Base-by-base conservation (phyloP, 2,888 invertebrate species). In the Athrips mouffetella region DNA sequence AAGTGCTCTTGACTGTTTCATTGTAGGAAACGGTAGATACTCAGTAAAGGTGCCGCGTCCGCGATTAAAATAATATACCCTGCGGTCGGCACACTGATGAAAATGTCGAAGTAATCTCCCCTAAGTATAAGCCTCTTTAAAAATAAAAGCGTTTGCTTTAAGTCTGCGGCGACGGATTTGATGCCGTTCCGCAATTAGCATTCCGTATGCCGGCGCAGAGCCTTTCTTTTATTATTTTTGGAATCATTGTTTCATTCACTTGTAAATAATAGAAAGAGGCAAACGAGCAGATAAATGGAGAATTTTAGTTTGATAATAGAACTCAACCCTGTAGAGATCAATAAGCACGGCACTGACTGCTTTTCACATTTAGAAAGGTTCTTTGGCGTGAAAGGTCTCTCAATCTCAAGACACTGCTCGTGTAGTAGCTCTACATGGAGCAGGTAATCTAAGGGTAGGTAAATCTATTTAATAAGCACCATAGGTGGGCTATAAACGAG, bases 51-150 rank as follows among this genome's bases (percentile, higher is more conserved):
- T 75, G 76, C 67, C 67, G 70, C 65, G 62, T 61, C 64, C 57
- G 63, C 73, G 73, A 84, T 84, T 85, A 85, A 82, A 83, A 83
- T 85, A 83, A 83, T 84, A 73, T 67, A 60, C 63, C 62, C 62
- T 84, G 83, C 79, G 84, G 84, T 85, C 67, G 63, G 66, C 55
- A 53, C 68, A 59, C 68, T 81, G 83, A 84, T 85, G 83, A 81
- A 83, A 82, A 80, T 75, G 78, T 75, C 78, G 73, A 76, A 67
- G 77, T 70, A 84, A 84, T 85, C 81, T 80, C 55, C 59, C 47
- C 64, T 76, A 81, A 81, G 80, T 81, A 80, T 82, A 83, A 73
- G 74, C 70, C 83, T 78, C 73, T 79, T 83, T 80, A 81, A 83
- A 82, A 83, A 83, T 80, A 82, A 83, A 85, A 78, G 70, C 76